Percentiles rank a stretch among this genome's conserved stretches.
Evolutionary conservation across 2,797 vertebrate species (phyloP).

Genomic region (Cryptoprocta ferox): DNA sequence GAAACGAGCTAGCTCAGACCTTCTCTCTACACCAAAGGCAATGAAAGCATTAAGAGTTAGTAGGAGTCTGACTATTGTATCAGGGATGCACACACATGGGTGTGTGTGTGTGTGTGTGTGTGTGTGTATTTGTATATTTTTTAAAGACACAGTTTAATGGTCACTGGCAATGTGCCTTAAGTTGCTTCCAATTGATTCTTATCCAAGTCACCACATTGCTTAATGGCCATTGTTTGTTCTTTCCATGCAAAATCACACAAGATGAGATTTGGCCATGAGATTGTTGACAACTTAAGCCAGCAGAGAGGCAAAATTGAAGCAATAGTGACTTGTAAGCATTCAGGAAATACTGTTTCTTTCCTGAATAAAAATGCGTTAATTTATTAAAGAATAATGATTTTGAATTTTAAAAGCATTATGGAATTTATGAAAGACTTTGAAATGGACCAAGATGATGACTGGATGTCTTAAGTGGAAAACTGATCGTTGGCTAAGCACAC

Average conservation of each 20-base stretch:
- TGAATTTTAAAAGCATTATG: slow-evolving; percentile 46
- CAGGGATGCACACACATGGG: neutral
- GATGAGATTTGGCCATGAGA: neutral
- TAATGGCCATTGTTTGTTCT: neutral
- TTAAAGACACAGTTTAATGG: neutral
- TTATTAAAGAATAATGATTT: slow-evolving; percentile 37
- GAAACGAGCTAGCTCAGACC: neutral
- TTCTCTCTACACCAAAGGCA: neutral
- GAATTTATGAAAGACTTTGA: slow-evolving; percentile 20
- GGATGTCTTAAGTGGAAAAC: neutral
- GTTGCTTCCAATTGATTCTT: neutral
- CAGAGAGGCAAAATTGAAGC: neutral
- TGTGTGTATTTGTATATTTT: neutral
- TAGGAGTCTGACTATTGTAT: neutral
- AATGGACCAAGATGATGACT: neutral
- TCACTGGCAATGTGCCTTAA: neutral
- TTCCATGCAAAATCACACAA: neutral
- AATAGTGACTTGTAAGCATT: slow-evolving; percentile 13
- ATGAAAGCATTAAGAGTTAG: neutral
- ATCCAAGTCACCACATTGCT: neutral
- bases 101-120: neutral
- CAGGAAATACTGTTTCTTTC: neutral
- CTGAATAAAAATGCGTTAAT: too few relatives aligned
- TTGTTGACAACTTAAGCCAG: slow-evolving; percentile 31
- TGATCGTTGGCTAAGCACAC: neutral